Evolutionary conservation across 2,797 vertebrate genomes (phyloP).

Genomic region (Notamacropus eugenii): DNA sequence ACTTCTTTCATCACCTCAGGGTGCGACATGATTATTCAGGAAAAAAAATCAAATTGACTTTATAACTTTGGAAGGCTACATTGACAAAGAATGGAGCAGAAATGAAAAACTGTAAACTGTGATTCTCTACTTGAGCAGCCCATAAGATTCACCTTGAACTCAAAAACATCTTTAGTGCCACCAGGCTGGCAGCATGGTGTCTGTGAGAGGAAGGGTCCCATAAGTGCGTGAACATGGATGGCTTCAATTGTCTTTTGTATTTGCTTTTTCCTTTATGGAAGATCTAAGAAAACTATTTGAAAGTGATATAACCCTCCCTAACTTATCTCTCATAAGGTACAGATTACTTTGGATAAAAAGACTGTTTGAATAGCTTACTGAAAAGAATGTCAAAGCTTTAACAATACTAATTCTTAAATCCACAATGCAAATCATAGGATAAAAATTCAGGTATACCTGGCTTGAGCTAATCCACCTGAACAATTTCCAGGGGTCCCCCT

Average conservation of each 20-base stretch:
- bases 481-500: not conserved
- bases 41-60: slow-evolving; percentile 75
- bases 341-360: slow-evolving; percentile 9
- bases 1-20: slow-evolving; percentile 72
- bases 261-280: not conserved
- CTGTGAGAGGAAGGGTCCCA: not conserved
- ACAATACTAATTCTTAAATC: slow-evolving; percentile 9
- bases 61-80: slow-evolving; percentile 64
- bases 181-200: not conserved
- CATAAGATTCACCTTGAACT: slow-evolving; percentile 38
- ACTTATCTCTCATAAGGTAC: not conserved
- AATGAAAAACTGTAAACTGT: slow-evolving; percentile 66
- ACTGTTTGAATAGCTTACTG: slow-evolving; percentile 18
- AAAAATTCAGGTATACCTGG: slow-evolving; percentile 11
- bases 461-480: not conserved
- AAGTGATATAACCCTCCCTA: not conserved
- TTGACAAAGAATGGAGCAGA: slow-evolving; percentile 61
- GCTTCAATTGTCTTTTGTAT: slow-evolving; percentile 39
- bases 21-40: slow-evolving; percentile 71
- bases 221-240: slow-evolving; percentile 2
- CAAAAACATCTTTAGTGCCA: not conserved
- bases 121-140: slow-evolving; percentile 27
- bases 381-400: slow-evolving; percentile 32
- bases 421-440: not conserved
- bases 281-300: slow-evolving; percentile 25